A percentile compares a stretch with the other conserved stretches of the same genome.
phyloP scores from a whole-genome alignment of 35 echinoderm and acorn worm species.

The Heliocidaris tuberculata region DNA sequence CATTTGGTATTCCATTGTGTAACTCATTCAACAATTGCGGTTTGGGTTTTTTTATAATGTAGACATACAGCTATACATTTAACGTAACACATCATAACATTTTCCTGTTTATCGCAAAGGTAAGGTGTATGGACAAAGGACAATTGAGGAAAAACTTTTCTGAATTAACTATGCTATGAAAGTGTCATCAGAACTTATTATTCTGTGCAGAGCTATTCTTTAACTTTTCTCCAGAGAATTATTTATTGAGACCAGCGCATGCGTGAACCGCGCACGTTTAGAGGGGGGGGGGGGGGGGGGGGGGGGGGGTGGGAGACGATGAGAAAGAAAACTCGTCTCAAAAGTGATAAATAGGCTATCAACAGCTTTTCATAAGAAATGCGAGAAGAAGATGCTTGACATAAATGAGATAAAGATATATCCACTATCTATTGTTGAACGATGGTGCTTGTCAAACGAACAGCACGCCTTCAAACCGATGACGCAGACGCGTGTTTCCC shows the following conservation, averaged over 20 bases:
- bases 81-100: too few relatives aligned
- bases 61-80: too few relatives aligned
- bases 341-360: neutral
- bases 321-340: neutral
- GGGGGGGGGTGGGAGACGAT: neutral
- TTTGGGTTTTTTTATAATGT: too few relatives aligned
- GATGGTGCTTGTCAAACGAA: neutral
- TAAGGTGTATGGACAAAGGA: too few relatives aligned
- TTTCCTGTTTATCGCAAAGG: too few relatives aligned
- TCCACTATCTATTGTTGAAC: slow-evolving; percentile 9
- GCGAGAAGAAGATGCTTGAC: neutral
- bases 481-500: neutral
- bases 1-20: too few relatives aligned
- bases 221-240: neutral
- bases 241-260: neutral
- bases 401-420: slow-evolving; percentile 11
- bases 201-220: neutral
- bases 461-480: neutral
- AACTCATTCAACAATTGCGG: too few relatives aligned
- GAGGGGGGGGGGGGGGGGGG: neutral
- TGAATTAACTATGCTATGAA: neutral
- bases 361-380: neutral
- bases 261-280: neutral
- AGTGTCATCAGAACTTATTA: neutral
- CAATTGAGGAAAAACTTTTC: too few relatives aligned